These are phyloP conservation scores for Notodonta ziczac DNA, from an alignment of 2,888 invertebrate species.

Conservation along the genomic window DNA sequence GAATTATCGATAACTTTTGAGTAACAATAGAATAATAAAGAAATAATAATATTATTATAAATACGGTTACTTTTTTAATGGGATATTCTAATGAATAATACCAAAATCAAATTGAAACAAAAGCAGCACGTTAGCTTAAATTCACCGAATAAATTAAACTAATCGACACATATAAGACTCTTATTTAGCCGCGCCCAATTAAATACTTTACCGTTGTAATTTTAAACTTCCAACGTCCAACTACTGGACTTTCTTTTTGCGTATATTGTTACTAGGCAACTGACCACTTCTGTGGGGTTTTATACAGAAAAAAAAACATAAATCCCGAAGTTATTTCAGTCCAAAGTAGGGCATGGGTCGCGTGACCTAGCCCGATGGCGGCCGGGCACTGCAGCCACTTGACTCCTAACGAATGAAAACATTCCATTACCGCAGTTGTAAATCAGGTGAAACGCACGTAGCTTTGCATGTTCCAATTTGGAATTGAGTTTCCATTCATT, in stretches of 20 bases:
- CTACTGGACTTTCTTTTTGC: background rate
- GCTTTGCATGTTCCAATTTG: conserved; percentile 7
- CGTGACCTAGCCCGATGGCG: conserved; percentile 54
- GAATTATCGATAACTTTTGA: conserved; percentile 13
- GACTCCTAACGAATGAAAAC: conserved; percentile 55
- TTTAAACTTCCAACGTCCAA: conserved; percentile 6
- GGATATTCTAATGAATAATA: too few relatives aligned
- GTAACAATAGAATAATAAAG: too few relatives aligned
- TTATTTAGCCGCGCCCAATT: too few relatives aligned
- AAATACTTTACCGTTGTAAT: too few relatives aligned
- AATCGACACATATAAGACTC: too few relatives aligned
- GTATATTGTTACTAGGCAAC: background rate
- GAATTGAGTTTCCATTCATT: conserved; percentile 5
- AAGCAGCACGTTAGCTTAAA: too few relatives aligned
- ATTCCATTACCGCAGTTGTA: conserved; percentile 45
- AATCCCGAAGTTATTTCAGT: conserved; percentile 53
- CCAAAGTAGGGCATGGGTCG: conserved; percentile 41
- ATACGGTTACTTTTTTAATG: too few relatives aligned
- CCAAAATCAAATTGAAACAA: too few relatives aligned
- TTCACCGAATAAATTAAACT: too few relatives aligned
- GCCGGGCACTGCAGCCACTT: conserved; percentile 46
- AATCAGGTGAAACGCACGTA: conserved; percentile 28
- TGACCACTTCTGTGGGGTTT: background rate
- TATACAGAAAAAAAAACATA: conserved; percentile 12
- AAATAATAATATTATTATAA: too few relatives aligned